Evolutionary conservation across 2,888 invertebrate species (phyloP).

Genomic region (Neoaliturus tenellus): DNA sequence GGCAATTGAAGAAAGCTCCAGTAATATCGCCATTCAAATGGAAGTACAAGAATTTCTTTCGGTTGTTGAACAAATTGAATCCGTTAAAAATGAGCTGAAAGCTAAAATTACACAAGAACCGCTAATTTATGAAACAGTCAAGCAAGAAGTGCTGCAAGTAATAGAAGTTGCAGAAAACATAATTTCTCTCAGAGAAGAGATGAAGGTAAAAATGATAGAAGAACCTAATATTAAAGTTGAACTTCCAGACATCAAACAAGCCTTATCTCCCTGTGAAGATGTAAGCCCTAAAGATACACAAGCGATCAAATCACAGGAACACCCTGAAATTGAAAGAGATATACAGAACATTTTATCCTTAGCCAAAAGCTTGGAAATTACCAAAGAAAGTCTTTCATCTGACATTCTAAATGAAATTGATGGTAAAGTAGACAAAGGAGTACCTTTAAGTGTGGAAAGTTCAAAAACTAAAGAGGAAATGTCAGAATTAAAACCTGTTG

Average conservation of each 20-base stretch:
- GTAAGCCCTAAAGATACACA: not conserved
- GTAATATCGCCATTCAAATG: not conserved
- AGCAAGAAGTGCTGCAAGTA: slow-evolving; percentile 28
- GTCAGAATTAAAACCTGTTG: not conserved
- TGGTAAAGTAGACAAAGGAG: not conserved
- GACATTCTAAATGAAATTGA: not conserved
- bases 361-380: not conserved
- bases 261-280: not conserved
- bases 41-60: slow-evolving; percentile 3
- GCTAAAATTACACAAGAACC: slow-evolving; percentile 15
- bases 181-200: not conserved
- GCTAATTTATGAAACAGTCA: not conserved
- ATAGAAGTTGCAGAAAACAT: not conserved
- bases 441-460: not conserved
- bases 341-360: not conserved
- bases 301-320: not conserved
- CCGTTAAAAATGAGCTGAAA: not conserved
- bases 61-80: slow-evolving; percentile 3
- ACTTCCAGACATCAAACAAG: not conserved
- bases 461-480: not conserved
- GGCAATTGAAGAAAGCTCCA: not conserved
- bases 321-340: not conserved
- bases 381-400: not conserved
- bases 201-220: not conserved
- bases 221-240: not conserved